Evolutionary conservation across 2,113 vertebrate genomes (phyloP), one percentile per base, ranked within the genome.

Genomic region (Petrocephalus zakoni): DNA sequence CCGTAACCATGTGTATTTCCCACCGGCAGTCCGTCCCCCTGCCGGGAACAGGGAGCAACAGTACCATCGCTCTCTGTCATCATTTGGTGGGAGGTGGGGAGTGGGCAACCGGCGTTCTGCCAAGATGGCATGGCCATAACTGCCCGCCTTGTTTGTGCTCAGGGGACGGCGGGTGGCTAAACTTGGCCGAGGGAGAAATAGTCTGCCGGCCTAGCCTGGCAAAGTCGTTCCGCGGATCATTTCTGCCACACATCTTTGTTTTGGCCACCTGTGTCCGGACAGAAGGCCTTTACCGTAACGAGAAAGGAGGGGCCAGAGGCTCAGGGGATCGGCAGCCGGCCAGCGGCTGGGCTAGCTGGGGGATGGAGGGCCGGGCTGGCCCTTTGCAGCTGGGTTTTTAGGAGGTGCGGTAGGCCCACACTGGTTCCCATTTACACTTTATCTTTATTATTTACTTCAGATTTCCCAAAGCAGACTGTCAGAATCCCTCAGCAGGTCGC

Each of bases 181-280:
- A 51, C 87, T 51, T 25, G 49, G 42, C 58, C 34, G 34, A 13
- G 64, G 64, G 0, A 8, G 46, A 47, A 37, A 21, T 13, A 51
- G 46, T 49, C 72, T 72, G 22, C n/a, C 21, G 21, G 87, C 47
- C 68, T 53, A 49, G 49, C 82, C 87, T 88, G 68, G 49, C 87
- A 88, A 42, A 42, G 8, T 78, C 29, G 34, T 55, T 88, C 25
- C 72, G 11, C 9, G 19, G 61, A 64, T 51, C 42, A 37, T 82
- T 81, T 88, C 47, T 75, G 72, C 72, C 37, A 11, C 17, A 11
- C 8, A 25, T 37, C 46, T 82, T 78, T 78, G 49, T 51, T 22
- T 82, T 29, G 21, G 34, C 68, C 87, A 88, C 87, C 87, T 88
- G 87, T 37, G 72, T 56, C 87, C 34, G 3, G 19, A 11, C 58